Conservation (phyloP, 1,140 invertebrate species). For the Formica selysi region DNA sequence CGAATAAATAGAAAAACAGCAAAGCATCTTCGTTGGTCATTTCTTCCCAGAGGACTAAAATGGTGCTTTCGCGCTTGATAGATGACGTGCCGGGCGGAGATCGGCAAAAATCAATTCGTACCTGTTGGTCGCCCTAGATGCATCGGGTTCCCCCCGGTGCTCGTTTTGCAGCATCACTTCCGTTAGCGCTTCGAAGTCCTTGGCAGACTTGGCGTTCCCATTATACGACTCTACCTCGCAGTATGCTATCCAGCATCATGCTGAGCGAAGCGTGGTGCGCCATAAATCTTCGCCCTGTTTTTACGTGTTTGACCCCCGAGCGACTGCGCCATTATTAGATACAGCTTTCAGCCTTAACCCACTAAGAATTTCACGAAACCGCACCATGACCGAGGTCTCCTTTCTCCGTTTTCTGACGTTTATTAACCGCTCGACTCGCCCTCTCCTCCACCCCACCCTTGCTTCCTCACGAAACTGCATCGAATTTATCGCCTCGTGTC, state of each 20-base stretch:
- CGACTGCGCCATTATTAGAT: conserved; percentile 81
- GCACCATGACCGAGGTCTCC: conserved; percentile 71
- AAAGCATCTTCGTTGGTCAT: neutral
- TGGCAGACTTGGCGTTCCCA: conserved; percentile 43
- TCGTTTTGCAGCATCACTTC: conserved; percentile 51
- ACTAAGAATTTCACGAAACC: conserved; percentile 80
- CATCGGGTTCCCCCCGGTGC: conserved; percentile 6
- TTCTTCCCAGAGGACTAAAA: neutral
- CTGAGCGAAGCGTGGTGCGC: conserved; percentile 74
- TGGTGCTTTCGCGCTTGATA: conserved; percentile 8
- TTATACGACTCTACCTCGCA: conserved; percentile 40
- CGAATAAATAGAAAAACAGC: neutral
- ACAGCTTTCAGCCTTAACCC: conserved; percentile 77
- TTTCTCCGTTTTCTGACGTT: conserved; percentile 65
- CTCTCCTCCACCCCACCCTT: neutral
- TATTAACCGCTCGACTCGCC: conserved; percentile 65
- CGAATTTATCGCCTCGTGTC: conserved; percentile 71
- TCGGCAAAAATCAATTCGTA: conserved; percentile 67
- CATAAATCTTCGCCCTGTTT: conserved; percentile 83
- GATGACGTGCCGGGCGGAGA: conserved; percentile 46
- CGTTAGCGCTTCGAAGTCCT: conserved; percentile 10
- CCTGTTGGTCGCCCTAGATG: conserved; percentile 44
- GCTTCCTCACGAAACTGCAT: conserved; percentile 47
- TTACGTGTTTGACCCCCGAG: conserved; percentile 81
- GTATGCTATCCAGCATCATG: conserved; percentile 66